Percentiles rank a stretch among this genome's conserved stretches.
phyloP scores from a whole-genome alignment of 2,888 invertebrate species.

The Trissonchulus latispiculum region DNA sequence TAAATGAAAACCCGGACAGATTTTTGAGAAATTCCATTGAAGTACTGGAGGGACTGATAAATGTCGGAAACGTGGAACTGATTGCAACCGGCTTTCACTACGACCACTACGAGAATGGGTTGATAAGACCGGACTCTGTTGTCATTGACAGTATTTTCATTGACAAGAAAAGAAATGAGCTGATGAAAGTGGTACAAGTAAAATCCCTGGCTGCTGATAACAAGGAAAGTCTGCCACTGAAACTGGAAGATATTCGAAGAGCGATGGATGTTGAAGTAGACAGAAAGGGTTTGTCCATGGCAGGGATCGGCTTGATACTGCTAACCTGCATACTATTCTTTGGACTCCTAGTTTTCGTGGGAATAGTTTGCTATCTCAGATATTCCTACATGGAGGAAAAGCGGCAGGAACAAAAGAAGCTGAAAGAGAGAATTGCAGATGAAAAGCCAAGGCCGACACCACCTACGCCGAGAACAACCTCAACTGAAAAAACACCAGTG shows the following conservation, averaged over 20 bases:
- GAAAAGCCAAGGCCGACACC: neutral
- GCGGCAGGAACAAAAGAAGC: neutral
- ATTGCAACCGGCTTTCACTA: neutral
- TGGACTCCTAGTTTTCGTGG: neutral
- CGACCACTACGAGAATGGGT: neutral
- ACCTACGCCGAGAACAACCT: neutral
- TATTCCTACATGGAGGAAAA: neutral
- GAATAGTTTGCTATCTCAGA: neutral
- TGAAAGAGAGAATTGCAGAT: too few relatives aligned
- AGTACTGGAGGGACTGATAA: neutral
- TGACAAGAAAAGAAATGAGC: neutral
- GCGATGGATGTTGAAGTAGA: neutral
- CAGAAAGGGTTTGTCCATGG: neutral
- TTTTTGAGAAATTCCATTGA: neutral
- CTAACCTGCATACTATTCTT: neutral
- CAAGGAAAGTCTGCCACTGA: too few relatives aligned
- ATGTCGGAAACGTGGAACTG: neutral
- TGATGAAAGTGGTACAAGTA: neutral
- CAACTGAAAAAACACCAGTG: too few relatives aligned
- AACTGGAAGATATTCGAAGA: neutral
- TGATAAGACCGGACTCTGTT: neutral
- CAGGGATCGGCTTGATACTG: neutral
- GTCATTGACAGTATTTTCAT: neutral
- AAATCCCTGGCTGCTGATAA: too few relatives aligned
- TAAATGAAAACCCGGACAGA: neutral